Evolutionary conservation across 2,113 vertebrate species (phyloP).

Genomic region (Serilophus lunatus): DNA sequence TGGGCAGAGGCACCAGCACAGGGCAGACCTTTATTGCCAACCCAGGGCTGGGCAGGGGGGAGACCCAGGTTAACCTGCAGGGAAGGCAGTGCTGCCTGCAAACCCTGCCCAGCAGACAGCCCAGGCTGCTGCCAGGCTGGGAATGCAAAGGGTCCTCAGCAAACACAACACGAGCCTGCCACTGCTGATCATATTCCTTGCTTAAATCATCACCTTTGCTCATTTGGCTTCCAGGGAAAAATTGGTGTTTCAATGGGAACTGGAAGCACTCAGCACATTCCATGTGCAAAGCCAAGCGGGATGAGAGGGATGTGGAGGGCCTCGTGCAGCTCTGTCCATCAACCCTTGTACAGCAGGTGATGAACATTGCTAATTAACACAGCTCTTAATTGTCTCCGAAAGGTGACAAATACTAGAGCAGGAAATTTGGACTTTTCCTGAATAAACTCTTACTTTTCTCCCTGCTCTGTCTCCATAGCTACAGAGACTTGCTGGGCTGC

Average conservation of each 20-base stretch:
- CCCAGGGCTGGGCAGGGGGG: background rate
- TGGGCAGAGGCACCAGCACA: fast-evolving
- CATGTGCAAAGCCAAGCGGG: background rate
- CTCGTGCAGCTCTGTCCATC: background rate
- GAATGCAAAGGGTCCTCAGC: background rate
- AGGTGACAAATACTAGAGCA: conserved; percentile 38
- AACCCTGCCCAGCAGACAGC: background rate
- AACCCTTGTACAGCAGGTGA: background rate
- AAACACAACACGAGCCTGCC: background rate
- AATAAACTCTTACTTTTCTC: conserved; percentile 25
- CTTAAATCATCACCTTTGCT: background rate
- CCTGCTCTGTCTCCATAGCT: conserved; percentile 54
- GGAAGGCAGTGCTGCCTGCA: background rate
- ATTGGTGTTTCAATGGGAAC: background rate
- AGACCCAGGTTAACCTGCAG: background rate
- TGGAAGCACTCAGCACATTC: background rate
- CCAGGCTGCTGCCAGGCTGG: background rate
- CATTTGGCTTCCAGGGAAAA: background rate
- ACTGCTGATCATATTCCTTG: background rate
- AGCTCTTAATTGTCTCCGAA: background rate
- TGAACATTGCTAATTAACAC: conserved; percentile 28
- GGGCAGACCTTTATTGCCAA: background rate
- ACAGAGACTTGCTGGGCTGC: conserved; percentile 24
- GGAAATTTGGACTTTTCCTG: conserved; percentile 45
- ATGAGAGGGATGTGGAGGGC: background rate